phyloP scores from a whole-genome alignment of 2,797 vertebrate species.

The Poecilia velifera region DNA sequence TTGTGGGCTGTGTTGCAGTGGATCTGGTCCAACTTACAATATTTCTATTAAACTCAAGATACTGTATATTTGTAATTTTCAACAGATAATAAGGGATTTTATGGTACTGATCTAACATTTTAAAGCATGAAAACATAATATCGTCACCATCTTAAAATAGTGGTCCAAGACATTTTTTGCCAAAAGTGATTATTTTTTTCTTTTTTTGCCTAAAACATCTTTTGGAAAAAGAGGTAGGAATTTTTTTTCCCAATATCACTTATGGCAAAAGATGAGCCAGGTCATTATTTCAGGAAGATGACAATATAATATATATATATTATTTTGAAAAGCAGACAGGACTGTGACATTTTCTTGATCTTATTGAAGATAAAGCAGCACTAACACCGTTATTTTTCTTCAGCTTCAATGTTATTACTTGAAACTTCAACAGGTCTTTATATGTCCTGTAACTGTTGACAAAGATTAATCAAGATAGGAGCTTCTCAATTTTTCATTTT shows the following conservation, averaged over 20 bases:
- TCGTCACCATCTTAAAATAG: no score
- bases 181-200: no score
- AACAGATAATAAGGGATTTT: not conserved
- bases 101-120: not conserved
- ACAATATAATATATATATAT: no score
- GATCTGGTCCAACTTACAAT: not conserved
- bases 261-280: no score
- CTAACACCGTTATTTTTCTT: not conserved
- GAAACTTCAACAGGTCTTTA: not conserved
- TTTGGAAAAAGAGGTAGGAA: no score
- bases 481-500: not conserved
- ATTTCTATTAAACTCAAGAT: not conserved
- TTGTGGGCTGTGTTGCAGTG: not conserved
- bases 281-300: no score
- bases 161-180: no score
- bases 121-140: not conserved
- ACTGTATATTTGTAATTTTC: not conserved
- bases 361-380: not conserved
- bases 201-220: not conserved
- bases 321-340: not conserved
- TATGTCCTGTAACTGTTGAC: not conserved
- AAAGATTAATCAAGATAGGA: slow-evolving; percentile 2
- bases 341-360: not conserved
- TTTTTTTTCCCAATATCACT: no score
- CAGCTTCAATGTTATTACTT: not conserved